phyloP scores from a whole-genome alignment of 2,888 invertebrate genomes.

The Dugesia japonica region DNA sequence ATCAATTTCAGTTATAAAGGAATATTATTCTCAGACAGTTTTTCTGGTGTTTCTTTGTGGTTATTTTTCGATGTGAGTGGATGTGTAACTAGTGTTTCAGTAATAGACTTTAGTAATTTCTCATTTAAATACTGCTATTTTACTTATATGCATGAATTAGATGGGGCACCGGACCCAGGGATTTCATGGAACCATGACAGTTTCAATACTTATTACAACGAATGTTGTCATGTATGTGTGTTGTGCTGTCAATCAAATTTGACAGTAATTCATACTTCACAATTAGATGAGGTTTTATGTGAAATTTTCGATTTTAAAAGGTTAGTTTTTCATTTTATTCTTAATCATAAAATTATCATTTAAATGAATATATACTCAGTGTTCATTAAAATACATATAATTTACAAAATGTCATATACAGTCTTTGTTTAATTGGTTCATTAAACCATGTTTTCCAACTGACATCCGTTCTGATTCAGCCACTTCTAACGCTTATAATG shows the following conservation, averaged over 20 bases:
- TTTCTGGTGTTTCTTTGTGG: neutral
- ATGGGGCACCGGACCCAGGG: neutral
- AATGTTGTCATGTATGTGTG: neutral
- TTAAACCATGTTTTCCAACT: no score
- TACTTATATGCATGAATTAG: neutral
- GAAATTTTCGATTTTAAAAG: neutral
- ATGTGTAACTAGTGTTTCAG: neutral
- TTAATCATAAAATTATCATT: no score
- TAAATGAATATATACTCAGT: no score
- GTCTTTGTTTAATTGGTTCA: no score
- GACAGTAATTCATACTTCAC: neutral
- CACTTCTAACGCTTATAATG: no score
- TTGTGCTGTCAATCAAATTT: neutral
- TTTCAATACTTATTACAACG: neutral
- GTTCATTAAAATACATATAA: no score
- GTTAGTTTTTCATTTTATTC: neutral
- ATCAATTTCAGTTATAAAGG: neutral
- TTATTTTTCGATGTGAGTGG: neutral
- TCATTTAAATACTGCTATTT: neutral
- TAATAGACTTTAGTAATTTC: neutral
- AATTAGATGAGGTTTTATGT: constrained; percentile 2
- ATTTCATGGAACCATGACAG: neutral
- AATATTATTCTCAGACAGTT: neutral
- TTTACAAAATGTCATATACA: no score
- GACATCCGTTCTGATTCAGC: no score